A percentile compares a stretch with the other conserved stretches of the same genome.
These are phyloP conservation scores for Acleris laterana DNA, from an alignment of 2,888 invertebrate genomes.

Conservation along the genomic window DNA sequence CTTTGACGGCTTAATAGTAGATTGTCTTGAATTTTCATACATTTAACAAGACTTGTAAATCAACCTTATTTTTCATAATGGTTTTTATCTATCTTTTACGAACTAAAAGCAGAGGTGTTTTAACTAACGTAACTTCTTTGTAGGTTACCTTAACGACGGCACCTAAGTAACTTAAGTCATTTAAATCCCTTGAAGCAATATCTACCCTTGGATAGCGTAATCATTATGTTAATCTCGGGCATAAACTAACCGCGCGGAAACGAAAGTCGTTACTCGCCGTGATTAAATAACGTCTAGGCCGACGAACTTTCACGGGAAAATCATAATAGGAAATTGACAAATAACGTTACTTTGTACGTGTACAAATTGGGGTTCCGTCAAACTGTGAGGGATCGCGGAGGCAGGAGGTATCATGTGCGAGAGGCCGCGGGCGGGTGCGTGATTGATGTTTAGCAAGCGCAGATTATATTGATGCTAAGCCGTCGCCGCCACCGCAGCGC, in stretches of 20 bases:
- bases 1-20: too few species aligned
- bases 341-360: slow-evolving; percentile 25
- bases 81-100: too few species aligned
- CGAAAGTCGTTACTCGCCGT: background rate
- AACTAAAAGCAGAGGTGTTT: too few species aligned
- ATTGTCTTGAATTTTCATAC: too few species aligned
- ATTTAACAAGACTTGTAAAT: too few species aligned
- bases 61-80: too few species aligned
- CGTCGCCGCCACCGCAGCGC: slow-evolving; percentile 53
- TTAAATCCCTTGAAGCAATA: slow-evolving; percentile 1
- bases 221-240: slow-evolving; percentile 2
- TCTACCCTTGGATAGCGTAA: background rate
- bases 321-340: slow-evolving; percentile 17
- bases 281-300: slow-evolving; percentile 7
- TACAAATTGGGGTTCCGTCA: slow-evolving; percentile 32
- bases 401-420: slow-evolving; percentile 47
- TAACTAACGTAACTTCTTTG: too few species aligned
- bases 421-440: slow-evolving; percentile 46
- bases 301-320: slow-evolving; percentile 1
- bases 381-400: slow-evolving; percentile 14
- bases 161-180: too few species aligned
- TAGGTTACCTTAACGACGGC: too few species aligned
- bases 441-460: slow-evolving; percentile 54
- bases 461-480: slow-evolving; percentile 49
- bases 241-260: slow-evolving; percentile 8